Conservation (phyloP, 2,113 vertebrate species). For the Xyrauchen texanus region DNA sequence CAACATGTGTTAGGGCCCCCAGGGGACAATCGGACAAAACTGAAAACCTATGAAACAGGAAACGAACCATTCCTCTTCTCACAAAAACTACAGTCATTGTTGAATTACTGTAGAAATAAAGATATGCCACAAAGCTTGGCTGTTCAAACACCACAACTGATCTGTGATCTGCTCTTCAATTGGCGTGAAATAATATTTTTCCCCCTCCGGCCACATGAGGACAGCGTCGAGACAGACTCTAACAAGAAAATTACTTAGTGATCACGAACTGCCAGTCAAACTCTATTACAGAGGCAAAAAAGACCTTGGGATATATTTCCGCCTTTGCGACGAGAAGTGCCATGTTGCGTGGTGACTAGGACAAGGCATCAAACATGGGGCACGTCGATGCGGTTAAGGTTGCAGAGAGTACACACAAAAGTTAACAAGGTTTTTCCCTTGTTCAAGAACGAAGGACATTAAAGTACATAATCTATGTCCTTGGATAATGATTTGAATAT, state of each 20-base stretch:
- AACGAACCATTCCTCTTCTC: background rate
- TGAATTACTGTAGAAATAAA: slow-evolving; percentile 19
- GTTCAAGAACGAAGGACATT: too few species aligned
- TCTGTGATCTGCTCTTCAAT: background rate
- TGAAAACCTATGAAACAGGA: background rate
- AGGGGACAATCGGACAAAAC: background rate
- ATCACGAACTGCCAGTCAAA: slow-evolving; percentile 25
- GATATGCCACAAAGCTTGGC: slow-evolving; percentile 3
- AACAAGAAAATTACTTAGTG: slow-evolving; percentile 28
- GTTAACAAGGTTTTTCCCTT: too few species aligned
- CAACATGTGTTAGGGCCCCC: background rate
- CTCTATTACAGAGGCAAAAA: background rate
- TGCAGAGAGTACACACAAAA: too few species aligned
- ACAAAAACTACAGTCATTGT: slow-evolving; percentile 5
- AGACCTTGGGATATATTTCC: background rate
- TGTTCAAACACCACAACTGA: background rate
- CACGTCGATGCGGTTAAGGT: too few species aligned
- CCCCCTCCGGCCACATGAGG: background rate
- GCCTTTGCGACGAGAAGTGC: too few species aligned
- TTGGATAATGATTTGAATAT: too few species aligned
- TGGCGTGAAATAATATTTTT: background rate
- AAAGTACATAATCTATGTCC: too few species aligned
- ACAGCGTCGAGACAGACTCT: slow-evolving; percentile 26
- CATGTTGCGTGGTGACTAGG: too few species aligned
- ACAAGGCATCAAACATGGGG: too few species aligned